phyloP scores from a whole-genome alignment of 2,888 invertebrate species.

The Scelioninae gen. 2 region DNA sequence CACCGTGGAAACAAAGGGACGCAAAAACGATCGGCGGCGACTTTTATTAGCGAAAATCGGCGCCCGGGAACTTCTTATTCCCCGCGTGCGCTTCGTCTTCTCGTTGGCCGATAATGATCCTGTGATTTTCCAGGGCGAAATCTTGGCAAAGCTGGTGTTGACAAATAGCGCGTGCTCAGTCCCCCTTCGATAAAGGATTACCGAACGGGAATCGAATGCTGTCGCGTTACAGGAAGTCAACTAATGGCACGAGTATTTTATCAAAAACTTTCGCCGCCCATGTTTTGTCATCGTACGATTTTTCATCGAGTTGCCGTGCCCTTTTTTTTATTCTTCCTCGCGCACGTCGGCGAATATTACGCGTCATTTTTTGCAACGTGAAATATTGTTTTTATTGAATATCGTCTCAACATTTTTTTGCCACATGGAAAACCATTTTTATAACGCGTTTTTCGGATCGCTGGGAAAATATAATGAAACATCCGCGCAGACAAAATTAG shows the following conservation, averaged over 20 bases:
- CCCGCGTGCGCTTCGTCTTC: too few species aligned
- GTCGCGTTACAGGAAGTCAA: conserved; percentile 54
- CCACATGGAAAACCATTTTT: conserved; percentile 24
- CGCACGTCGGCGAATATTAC: conserved; percentile 20
- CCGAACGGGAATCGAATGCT: conserved; percentile 55
- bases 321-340: neutral
- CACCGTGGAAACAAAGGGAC: conserved; percentile 35
- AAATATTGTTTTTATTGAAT: conserved; percentile 55
- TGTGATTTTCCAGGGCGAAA: conserved; percentile 58
- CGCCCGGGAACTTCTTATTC: conserved; percentile 40
- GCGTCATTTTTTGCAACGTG: conserved; percentile 42
- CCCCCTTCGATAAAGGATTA: conserved; percentile 65
- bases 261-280: conserved; percentile 55
- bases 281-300: conserved; percentile 56
- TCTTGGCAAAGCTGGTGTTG: conserved; percentile 59
- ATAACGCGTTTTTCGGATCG: conserved; percentile 29
- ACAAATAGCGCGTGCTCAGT: conserved; percentile 64
- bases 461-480: conserved; percentile 23
- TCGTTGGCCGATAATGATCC: conserved; percentile 62
- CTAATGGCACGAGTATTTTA: conserved; percentile 58
- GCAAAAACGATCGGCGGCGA: conserved; percentile 16
- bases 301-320: conserved; percentile 39
- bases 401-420: conserved; percentile 27
- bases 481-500: too few species aligned
- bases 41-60: conserved; percentile 57